Conservation (phyloP, 1,140 invertebrate genomes). For the Steinernema feltiae region DNA sequence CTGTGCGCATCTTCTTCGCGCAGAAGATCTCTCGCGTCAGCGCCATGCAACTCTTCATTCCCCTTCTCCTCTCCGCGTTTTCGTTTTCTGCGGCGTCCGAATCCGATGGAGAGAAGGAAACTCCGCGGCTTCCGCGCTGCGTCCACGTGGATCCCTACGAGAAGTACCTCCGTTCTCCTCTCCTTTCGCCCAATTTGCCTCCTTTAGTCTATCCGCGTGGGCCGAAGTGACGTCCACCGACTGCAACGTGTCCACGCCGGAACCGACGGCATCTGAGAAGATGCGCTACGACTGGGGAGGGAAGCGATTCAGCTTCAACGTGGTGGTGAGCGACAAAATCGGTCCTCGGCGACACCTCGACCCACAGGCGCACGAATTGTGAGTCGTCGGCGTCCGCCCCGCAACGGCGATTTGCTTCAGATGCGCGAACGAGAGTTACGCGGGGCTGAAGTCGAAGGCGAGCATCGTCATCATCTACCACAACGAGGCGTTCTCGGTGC, state of each 20-base stretch:
- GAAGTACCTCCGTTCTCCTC: constrained; percentile 16
- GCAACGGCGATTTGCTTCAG: constrained; percentile 34
- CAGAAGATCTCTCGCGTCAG: background rate
- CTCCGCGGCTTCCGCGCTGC: constrained; percentile 20
- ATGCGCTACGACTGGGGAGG: constrained; percentile 23
- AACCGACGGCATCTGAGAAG: constrained; percentile 19
- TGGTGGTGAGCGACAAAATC: constrained; percentile 48
- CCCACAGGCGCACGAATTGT: constrained; percentile 42
- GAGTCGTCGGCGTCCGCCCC: background rate
- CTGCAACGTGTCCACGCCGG: constrained; percentile 25
- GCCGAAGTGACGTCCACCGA: constrained; percentile 4
- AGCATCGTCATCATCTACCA: constrained; percentile 92
- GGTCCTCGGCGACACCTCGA: constrained; percentile 47
- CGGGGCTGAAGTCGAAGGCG: constrained; percentile 32
- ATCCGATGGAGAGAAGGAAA: constrained; percentile 10
- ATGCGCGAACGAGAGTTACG: constrained; percentile 45
- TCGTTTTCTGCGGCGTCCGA: background rate
- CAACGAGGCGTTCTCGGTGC: constrained; percentile 90
- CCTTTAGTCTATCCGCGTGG: constrained; percentile 33
- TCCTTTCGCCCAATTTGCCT: background rate
- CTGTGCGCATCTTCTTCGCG: background rate
- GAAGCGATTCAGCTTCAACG: constrained; percentile 43
- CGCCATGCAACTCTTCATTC: background rate
- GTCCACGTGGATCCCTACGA: constrained; percentile 33
- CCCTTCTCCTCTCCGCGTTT: background rate